Evolutionary conservation across 2,888 invertebrate species (phyloP), one percentile per base, ranked within the genome.

Genomic region (Meteorus colon): DNA sequence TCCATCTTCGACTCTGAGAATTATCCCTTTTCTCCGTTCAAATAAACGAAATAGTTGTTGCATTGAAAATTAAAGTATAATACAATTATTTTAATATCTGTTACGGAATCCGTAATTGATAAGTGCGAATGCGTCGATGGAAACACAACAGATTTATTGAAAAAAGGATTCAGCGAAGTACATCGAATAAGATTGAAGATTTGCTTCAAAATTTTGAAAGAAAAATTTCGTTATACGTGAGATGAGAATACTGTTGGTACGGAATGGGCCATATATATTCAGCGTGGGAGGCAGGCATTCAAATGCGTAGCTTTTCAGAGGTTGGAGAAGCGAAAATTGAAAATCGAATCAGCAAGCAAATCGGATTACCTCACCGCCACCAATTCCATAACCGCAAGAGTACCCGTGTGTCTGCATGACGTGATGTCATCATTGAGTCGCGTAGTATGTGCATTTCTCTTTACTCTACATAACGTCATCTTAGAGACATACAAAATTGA

Each of bases 301-400:
- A 84, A 84, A 83, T 83, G 81, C 82, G 82, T 82, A 80, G 81
- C 82, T 83, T 83, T 83, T 77, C 78, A 76, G n/a, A 78, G 78
- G 80, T 81, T 82, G 81, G 81, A 81, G 81, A 80, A 79, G 83
- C 84, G 86, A 85, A 86, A 86, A 86, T 85, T 84, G 85, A 84
- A 84, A 86, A 86, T 86, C 84, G 86, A 86, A 86, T 86, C 86
- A 86, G 80, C 82, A 80, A 77, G 79, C 79, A 85, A 85, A 86
- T 86, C 84, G 83, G 85, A 86, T 85, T 86, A 86, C 83, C 79
- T 77, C 80, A 79, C 81, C 78, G 77, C 79, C 81, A 81, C 78
- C 77, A 81, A 81, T 81, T 82, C 79, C 78, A 81, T 82, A 84
- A 84, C 83, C 83, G 82, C 84, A 83, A 82, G 83, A 76, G 76